phyloP scores from a whole-genome alignment of 2,888 invertebrate species.

The Campoplex capitator region DNA sequence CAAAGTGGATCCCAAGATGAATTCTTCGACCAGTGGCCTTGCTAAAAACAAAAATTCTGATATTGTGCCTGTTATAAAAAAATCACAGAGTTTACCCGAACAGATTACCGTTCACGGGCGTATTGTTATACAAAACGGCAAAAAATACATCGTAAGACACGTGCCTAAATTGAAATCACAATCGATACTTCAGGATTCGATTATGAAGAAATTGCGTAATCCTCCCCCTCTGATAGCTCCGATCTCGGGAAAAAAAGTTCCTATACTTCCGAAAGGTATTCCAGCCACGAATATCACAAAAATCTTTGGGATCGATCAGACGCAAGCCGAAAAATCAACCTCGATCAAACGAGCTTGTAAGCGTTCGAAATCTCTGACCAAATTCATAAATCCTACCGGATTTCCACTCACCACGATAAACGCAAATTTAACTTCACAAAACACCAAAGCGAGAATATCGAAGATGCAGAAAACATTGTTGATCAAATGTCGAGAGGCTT shows the following conservation, averaged over 20 bases:
- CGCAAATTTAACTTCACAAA: background rate
- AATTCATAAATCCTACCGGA: background rate
- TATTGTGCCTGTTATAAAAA: background rate
- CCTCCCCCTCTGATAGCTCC: slow-evolving; percentile 28
- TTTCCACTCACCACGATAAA: slow-evolving; percentile 6
- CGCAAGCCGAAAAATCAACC: background rate
- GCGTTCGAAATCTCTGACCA: slow-evolving; percentile 1
- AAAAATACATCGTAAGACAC: slow-evolving; percentile 73
- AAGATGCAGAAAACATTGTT: slow-evolving; percentile 46
- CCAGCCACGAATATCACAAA: slow-evolving; percentile 1
- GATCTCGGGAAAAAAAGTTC: background rate
- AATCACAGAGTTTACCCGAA: slow-evolving; percentile 61
- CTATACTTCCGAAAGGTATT: slow-evolving; percentile 33
- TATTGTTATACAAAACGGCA: slow-evolving; percentile 74
- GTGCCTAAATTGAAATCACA: slow-evolving; percentile 51
- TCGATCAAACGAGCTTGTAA: background rate
- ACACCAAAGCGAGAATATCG: slow-evolving; percentile 33
- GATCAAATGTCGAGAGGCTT: slow-evolving; percentile 40
- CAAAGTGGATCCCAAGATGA: background rate
- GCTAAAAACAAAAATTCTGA: background rate
- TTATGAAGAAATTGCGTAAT: slow-evolving; percentile 35
- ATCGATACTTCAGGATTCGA: slow-evolving; percentile 47
- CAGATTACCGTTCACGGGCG: slow-evolving; percentile 67
- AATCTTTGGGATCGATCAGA: background rate
- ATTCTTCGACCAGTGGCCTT: slow-evolving; percentile 9